Evolutionary conservation across 2,113 vertebrate genomes (phyloP).

Genomic region (Myocastor coypus): DNA sequence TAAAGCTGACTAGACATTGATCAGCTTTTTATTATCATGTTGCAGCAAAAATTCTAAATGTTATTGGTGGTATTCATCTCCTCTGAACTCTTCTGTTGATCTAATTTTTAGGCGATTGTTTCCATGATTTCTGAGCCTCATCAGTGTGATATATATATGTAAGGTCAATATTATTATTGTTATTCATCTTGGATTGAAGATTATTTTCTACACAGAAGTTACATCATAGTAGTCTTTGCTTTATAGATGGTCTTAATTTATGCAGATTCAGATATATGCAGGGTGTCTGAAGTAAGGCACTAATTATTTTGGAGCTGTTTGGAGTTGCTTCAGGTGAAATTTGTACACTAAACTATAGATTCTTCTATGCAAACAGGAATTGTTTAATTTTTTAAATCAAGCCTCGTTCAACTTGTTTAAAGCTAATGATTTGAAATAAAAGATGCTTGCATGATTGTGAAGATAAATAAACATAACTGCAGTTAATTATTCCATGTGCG

Average conservation of each 20-base stretch:
- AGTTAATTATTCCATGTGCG: not conserved
- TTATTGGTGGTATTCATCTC: not conserved
- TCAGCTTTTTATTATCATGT: not conserved
- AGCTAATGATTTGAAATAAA: not conserved
- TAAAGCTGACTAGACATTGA: not conserved
- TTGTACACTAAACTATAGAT: not conserved
- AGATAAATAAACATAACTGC: not conserved
- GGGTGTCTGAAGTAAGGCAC: not conserved
- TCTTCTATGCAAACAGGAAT: not conserved
- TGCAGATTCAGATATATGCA: accelerated
- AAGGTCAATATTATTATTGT: not conserved
- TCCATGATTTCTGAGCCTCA: not conserved
- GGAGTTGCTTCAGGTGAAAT: not conserved
- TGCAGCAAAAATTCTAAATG: not conserved
- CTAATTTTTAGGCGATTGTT: not conserved
- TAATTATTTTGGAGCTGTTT: not conserved
- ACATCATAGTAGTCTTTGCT: not conserved
- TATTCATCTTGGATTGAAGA: not conserved
- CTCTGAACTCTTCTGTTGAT: not conserved
- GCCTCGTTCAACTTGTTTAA: not conserved
- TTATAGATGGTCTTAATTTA: not conserved
- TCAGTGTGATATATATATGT: not conserved
- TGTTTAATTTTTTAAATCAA: not conserved
- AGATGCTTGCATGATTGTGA: not conserved
- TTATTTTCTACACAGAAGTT: not conserved